These are phyloP conservation scores for Eudyptes chrysolophus DNA, from an alignment of 2,113 vertebrate species.

Conservation along the genomic window DNA sequence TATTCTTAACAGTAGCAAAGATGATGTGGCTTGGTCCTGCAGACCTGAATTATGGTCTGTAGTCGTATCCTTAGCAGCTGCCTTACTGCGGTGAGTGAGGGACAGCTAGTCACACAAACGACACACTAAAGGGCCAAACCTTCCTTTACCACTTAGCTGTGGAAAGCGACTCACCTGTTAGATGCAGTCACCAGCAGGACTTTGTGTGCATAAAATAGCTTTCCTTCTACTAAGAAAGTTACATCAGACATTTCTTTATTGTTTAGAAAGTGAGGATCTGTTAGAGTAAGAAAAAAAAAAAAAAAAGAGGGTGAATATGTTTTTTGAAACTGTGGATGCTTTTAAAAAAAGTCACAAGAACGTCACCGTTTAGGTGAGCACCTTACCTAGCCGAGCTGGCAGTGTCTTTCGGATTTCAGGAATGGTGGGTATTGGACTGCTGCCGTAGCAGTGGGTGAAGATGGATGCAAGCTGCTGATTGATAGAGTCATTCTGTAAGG, in stretches of 20 bases:
- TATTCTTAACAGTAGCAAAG: background rate
- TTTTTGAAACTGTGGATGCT: background rate
- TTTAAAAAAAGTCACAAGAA: no score
- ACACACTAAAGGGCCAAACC: background rate
- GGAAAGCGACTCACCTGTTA: slow-evolving; percentile 80
- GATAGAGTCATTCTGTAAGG: slow-evolving; percentile 87
- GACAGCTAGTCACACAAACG: background rate
- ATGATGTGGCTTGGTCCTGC: background rate
- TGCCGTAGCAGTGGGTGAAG: slow-evolving; percentile 91
- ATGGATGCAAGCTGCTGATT: slow-evolving; percentile 88
- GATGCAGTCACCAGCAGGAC: slow-evolving; percentile 96
- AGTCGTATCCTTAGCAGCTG: background rate
- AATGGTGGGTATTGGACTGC: slow-evolving; percentile 88
- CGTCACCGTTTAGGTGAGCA: background rate
- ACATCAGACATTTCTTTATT: slow-evolving; percentile 98
- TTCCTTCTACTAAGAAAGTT: slow-evolving; percentile 93
- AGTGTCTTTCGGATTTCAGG: slow-evolving; percentile 84
- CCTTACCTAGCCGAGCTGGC: slow-evolving; percentile 89
- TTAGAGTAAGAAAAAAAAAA: background rate
- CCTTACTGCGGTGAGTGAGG: background rate
- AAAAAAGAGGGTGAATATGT: background rate
- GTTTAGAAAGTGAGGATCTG: slow-evolving; percentile 96
- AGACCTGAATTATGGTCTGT: background rate
- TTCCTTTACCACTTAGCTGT: background rate
- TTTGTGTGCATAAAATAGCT: slow-evolving; percentile 94